Evolutionary conservation across 2,113 vertebrate genomes (phyloP), one percentile per base, ranked within the genome.

Genomic region (Phalacrocorax aristotelis): DNA sequence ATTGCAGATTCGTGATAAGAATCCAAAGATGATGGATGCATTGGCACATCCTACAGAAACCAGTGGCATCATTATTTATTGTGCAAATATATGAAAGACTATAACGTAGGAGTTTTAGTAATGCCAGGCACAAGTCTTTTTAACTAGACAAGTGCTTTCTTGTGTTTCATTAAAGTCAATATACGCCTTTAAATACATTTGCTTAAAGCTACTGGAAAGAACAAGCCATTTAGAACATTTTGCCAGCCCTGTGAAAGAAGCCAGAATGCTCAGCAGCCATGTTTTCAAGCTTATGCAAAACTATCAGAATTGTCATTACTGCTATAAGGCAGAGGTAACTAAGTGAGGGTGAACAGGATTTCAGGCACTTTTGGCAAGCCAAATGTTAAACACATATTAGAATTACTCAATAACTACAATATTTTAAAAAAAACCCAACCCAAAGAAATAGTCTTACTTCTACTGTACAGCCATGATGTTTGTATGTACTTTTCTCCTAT

Each of bases 161-260:
- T 70, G 30, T 61, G 34, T 72, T 90, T 86, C 68, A 54, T 78
- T 86, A n/a, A 71, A 52, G 49, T 69, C 79, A 89, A n/a, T 54
- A 62, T n/a, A 36, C 25, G 54, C 34, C 40, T 95, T 90, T 54
- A 83, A 95, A 87, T 42, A 42, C 13, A 51, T 42, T 80, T 90
- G 48, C 58, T 91, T 94, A 91, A 93, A 92, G 78, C 69, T 74
- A 61, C 49, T 81, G 48, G 64, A 89, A 94, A 84, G 55, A 90
- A 70, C 3, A 62, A 75, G 23, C 21, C 65, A 66, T 68, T 66
- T 74, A 77, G 9, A 86, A 58, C 46, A 75, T 38, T 77, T 62
- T 87, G 71, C 25, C 60, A 96, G 55, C 40, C 66, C 25, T 75
- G 52, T 62, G 60, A 74, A 89, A 80, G 89, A 66, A 55, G 34